These are phyloP conservation scores for Anhinga anhinga DNA, from an alignment of 2,113 vertebrate species.

Conservation along the genomic window DNA sequence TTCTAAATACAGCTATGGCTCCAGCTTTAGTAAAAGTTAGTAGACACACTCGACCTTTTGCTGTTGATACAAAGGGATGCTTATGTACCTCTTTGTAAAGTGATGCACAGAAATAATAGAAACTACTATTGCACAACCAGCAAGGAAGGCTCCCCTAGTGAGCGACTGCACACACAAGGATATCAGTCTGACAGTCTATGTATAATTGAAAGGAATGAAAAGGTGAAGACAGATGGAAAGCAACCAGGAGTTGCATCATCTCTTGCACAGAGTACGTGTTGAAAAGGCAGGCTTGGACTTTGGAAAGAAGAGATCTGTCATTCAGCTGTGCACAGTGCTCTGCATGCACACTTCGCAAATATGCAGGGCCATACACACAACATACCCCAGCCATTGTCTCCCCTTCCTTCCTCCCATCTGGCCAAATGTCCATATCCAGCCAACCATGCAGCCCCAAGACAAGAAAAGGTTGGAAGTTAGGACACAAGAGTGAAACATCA, in stretches of 20 bases:
- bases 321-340: background rate
- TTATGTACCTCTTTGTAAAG: background rate
- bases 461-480: background rate
- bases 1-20: background rate
- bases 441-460: background rate
- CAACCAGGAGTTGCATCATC: background rate
- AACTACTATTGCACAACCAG: background rate
- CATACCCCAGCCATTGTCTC: background rate
- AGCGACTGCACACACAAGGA: background rate
- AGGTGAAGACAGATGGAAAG: background rate
- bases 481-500: background rate
- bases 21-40: background rate
- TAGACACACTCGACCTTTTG: background rate
- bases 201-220: background rate
- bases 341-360: background rate
- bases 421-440: background rate
- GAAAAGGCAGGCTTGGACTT: background rate
- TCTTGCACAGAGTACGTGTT: too few species aligned
- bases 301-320: background rate
- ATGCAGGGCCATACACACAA: background rate
- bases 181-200: background rate
- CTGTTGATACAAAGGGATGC: background rate
- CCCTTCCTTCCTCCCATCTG: background rate
- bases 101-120: background rate
- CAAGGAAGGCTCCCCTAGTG: background rate